Base-by-base conservation (phyloP, 2,113 vertebrate genomes). In the Carassius auratus region DNA sequence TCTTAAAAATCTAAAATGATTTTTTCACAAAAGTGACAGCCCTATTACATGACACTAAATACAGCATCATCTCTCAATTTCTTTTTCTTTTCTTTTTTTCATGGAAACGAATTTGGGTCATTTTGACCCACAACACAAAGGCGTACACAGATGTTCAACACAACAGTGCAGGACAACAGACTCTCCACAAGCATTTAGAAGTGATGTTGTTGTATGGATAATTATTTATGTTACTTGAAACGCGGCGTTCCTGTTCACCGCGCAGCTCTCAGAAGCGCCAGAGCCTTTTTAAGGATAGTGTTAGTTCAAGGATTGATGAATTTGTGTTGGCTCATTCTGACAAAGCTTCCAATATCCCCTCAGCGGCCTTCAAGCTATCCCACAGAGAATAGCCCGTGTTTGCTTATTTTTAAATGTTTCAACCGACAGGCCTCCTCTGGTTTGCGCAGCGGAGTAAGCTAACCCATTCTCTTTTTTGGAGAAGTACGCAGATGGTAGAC, bases 401-500 rank as follows among this genome's bases (percentile, higher is more conserved):
- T 86, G 80, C 83, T 83, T 88, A 80, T 79, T 85, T 79, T 81
- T 86, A 87, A 83, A 79, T 87, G 45, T 52, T 80, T 74, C 75
- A 52, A 5, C 71, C 86, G 23, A 36, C 52, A 55, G 68, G 48
- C 84, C 83, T 86, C 84, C 68, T 64, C n/a, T 9, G 45, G 64
- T 50, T 33, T 48, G 83, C 64, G n/a, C 42, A 23, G 36, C 21
- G 8, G 38, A 79, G 76, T 7, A 50, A 85, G 74, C 85, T 69
- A 85, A 78, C 45, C 84, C 59, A 76, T 81, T 85, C 76, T 84
- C 79, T 87, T 86, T 81, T 90, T 3, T 88, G 87, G 84, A 77
- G 84, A 87, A 78, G 76, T 59, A 92, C 86, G 86, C 89, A 91
- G 91, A 93, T 93, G 90, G 89, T 50, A 91, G 86, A 88, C 93